Percentiles rank a stretch among this genome's conserved stretches.
These are phyloP conservation scores for Bungarus multicinctus DNA, from an alignment of 2,113 vertebrate species.

Conservation along the genomic window DNA sequence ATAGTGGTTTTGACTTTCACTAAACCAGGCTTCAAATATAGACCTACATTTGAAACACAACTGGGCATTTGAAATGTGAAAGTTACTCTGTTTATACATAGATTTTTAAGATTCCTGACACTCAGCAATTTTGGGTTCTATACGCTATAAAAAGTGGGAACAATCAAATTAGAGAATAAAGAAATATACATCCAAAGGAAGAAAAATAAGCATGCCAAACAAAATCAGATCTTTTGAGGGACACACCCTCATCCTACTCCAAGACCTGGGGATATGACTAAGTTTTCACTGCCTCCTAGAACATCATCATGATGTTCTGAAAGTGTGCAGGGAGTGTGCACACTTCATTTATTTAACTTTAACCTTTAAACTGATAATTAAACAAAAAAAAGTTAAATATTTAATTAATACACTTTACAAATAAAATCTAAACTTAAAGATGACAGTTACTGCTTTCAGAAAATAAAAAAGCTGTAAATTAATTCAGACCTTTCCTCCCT, in stretches of 20 bases:
- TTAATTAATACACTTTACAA: neutral
- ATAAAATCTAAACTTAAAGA: neutral
- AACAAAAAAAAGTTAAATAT: neutral
- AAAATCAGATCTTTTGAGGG: neutral
- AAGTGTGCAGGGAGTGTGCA: neutral
- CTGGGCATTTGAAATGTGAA: neutral
- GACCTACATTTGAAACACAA: neutral
- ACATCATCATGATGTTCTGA: neutral
- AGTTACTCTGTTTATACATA: neutral
- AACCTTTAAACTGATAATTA: neutral
- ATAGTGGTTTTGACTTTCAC: neutral
- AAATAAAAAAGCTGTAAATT: conserved; percentile 2
- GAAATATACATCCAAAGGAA: neutral
- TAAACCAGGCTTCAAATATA: neutral
- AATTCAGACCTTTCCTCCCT: conserved; percentile 12
- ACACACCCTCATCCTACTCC: neutral
- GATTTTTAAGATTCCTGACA: neutral
- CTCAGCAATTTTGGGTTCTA: neutral
- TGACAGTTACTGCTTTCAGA: neutral
- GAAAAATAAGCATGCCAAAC: neutral
- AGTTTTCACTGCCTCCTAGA: neutral
- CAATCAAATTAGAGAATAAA: neutral
- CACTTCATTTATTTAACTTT: neutral
- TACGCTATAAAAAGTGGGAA: neutral
- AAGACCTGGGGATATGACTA: neutral